phyloP scores from a whole-genome alignment of 1,140 invertebrate genomes.

The Chironomus tepperi region DNA sequence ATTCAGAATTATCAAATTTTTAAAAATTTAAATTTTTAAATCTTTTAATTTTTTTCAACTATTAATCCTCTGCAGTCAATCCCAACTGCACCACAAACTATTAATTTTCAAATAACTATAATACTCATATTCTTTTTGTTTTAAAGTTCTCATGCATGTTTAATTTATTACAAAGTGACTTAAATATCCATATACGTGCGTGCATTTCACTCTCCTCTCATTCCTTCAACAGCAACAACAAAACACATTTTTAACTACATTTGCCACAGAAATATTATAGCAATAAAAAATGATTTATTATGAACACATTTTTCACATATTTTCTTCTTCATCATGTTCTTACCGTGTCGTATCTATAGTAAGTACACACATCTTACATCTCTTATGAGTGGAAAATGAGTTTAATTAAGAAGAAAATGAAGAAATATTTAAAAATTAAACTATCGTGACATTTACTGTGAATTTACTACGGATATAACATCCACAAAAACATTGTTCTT shows the following conservation, averaged over 20 bases:
- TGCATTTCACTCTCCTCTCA: neutral
- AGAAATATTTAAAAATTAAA: neutral
- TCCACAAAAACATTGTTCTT: constrained; percentile 4
- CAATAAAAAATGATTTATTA: constrained; percentile 15
- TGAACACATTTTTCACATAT: neutral
- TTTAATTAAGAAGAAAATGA: constrained; percentile 6
- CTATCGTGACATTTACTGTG: constrained; percentile 6
- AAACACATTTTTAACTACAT: neutral
- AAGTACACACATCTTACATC: neutral
- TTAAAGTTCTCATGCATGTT: neutral
- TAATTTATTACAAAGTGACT: constrained; percentile 1
- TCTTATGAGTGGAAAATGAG: neutral
- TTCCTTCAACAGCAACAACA: neutral
- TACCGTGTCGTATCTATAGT: neutral
- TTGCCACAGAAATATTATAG: constrained; percentile 6
- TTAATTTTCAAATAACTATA: too few relatives aligned
- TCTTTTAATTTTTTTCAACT: too few relatives aligned
- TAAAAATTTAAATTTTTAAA: too few relatives aligned
- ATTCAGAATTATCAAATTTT: too few relatives aligned
- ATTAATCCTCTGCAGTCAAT: too few relatives aligned
- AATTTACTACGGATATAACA: constrained; percentile 8
- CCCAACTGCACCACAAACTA: too few relatives aligned
- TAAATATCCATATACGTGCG: neutral
- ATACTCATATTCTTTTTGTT: too few relatives aligned
- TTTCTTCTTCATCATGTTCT: neutral